Evolutionary conservation across 2,113 vertebrate species (phyloP).

Genomic region (Saccopteryx leptura): DNA sequence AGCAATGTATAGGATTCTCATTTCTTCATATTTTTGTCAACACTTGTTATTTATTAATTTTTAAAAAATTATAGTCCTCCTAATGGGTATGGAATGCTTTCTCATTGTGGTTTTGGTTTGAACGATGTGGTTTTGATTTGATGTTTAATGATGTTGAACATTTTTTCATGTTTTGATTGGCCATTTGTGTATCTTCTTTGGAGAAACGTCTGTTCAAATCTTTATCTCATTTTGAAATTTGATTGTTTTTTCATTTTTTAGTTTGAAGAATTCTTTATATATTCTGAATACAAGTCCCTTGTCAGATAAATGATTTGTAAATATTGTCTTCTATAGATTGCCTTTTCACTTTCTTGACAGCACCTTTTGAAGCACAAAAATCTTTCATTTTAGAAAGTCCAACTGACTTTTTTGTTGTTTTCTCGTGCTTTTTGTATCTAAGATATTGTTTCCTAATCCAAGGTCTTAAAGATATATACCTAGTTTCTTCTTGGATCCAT

Average conservation of each 20-base stretch:
- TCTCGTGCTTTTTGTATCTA: slow-evolving; percentile 7
- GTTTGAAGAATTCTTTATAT: neutral
- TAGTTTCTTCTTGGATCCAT: slow-evolving; percentile 9
- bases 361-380: neutral
- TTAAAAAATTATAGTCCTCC: neutral
- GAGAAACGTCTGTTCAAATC: neutral
- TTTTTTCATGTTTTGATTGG: neutral
- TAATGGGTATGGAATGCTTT: neutral
- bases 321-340: neutral
- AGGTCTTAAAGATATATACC: neutral
- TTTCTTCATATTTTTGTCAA: neutral
- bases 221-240: slow-evolving; percentile 8
- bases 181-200: neutral
- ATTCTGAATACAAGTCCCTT: neutral
- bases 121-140: neutral
- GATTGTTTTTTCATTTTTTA: neutral
- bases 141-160: neutral
- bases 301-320: neutral
- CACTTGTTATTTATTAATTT: neutral
- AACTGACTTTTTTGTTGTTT: neutral
- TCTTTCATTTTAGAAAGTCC: slow-evolving; percentile 19
- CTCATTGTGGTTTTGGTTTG: slow-evolving; percentile 38
- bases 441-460: neutral
- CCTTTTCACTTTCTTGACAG: slow-evolving; percentile 1
- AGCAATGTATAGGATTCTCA: neutral